Evolutionary conservation across 2,888 invertebrate genomes (phyloP).

Genomic region (Tigriopus californicus): DNA sequence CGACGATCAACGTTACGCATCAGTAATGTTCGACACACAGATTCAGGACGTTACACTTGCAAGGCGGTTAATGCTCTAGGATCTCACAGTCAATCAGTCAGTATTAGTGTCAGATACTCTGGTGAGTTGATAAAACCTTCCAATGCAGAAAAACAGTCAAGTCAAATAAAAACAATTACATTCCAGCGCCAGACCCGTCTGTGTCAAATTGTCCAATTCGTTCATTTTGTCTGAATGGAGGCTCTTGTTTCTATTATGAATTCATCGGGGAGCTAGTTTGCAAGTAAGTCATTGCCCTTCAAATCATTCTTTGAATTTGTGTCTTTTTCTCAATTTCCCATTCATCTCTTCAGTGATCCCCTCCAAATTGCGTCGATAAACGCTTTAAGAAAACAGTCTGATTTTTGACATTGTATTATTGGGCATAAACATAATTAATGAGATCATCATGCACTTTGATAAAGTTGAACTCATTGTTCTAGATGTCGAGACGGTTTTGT

Average conservation of each 20-base stretch:
- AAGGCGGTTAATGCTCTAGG: neutral
- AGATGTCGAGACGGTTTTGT: constrained; percentile 11
- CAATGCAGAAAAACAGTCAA: neutral
- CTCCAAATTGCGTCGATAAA: no score
- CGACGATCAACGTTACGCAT: neutral
- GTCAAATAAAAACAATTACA: neutral
- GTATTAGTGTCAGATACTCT: neutral
- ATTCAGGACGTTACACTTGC: neutral
- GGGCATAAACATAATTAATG: no score
- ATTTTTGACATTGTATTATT: no score
- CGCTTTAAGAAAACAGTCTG: no score
- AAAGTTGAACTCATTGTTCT: no score
- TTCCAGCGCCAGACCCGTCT: neutral
- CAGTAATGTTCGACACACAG: neutral
- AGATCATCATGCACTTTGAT: no score
- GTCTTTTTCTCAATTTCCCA: no score
- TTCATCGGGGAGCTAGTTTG: neutral
- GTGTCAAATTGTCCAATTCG: neutral
- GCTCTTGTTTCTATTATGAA: neutral
- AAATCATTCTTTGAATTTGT: neutral
- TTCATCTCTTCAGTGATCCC: no score
- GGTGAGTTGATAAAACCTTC: neutral
- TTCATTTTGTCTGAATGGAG: neutral
- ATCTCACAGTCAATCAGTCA: neutral
- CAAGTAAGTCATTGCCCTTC: neutral